A percentile compares a stretch with the other conserved stretches of the same genome.
These are phyloP conservation scores for Lepidochitona cinerea DNA, from an alignment of 2,888 invertebrate species.

Conservation along the genomic window DNA sequence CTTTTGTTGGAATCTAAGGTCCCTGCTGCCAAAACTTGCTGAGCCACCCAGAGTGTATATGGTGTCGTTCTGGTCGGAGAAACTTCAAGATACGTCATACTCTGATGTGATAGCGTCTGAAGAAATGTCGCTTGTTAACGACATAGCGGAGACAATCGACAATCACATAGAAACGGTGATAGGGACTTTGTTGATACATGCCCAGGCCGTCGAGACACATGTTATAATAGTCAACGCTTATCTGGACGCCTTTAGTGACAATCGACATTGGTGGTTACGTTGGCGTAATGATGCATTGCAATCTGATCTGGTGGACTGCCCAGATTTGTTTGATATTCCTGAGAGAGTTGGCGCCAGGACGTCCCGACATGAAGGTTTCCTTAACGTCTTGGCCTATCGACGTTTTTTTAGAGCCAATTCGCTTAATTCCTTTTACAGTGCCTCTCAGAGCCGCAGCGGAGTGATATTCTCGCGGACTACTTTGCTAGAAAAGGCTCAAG, in stretches of 20 bases:
- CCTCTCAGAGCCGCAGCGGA: background rate
- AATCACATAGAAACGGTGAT: conserved; percentile 95
- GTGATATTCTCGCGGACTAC: background rate
- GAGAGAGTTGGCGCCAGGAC: background rate
- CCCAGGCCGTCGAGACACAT: conserved; percentile 94
- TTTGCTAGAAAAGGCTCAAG: background rate
- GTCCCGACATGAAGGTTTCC: background rate
- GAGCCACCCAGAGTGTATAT: conserved; percentile 95
- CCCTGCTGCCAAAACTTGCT: conserved; percentile 88
- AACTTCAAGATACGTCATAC: conserved; percentile 87
- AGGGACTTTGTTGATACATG: conserved; percentile 93
- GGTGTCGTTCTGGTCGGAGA: conserved; percentile 84
- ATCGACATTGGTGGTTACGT: background rate
- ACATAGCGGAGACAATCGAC: conserved; percentile 87
- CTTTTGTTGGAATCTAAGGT: conserved; percentile 95
- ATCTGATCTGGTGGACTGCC: background rate
- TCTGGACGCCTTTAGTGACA: conserved; percentile 81
- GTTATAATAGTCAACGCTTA: conserved; percentile 98
- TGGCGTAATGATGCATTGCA: background rate
- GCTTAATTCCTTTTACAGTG: background rate
- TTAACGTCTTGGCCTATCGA: background rate
- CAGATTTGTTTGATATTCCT: background rate
- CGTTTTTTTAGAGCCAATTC: background rate
- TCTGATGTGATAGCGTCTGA: conserved; percentile 87
- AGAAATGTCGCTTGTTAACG: conserved; percentile 88